Base-by-base conservation (phyloP, 2,113 vertebrate genomes). In the Crocuta crocuta region DNA sequence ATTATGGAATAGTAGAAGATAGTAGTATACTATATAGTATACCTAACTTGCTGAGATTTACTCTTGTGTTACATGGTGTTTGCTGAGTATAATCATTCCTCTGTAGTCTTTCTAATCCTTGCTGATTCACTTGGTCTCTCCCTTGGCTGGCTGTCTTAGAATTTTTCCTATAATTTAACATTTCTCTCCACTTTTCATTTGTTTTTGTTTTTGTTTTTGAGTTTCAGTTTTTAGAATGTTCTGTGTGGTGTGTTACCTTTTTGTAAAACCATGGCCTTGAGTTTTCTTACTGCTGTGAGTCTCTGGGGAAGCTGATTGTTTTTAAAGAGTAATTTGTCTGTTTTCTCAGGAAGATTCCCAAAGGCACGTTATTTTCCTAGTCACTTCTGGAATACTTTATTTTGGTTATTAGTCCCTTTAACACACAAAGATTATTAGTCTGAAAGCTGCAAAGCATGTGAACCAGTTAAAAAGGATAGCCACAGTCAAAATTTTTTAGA, bases 181-280 rank as follows among this genome's bases (percentile, higher is more conserved):
- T 82, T 70, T 73, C 7, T 4, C 23, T 81, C 39, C 58, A 61
- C 5, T 87, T 91, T 94, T 13, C 10, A 33, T 81, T 81, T 61
- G 33, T 28, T 83, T 78, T 82, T 39, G 39, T 39, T 39, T 39
- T 39, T 39, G 39, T 39, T 88, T 71, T 82, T 55, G 53, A 86
- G 43, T 80, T 91, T 66, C 55, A 76, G 10, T 12, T 93, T 90
- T 86, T 61, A 81, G 55, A 90, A 87, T 70, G 48, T 78, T 94
- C 66, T 88, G 39, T 8, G 26, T 65, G 33, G 31, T 45, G 10
- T 78, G 24, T 70, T 87, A 53, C 35, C 28, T 65, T 65, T 90
- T 26, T 76, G 3, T 86, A 28, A 83, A 70, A 83, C n/a, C n/a
- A 48, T 68, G 50, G 0, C 26, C 12, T 17, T 50, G 31, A 48